Percentiles rank a stretch among this genome's conserved stretches.
Conservation (phyloP, 2,113 vertebrate genomes). For the Sorex araneus region DNA sequence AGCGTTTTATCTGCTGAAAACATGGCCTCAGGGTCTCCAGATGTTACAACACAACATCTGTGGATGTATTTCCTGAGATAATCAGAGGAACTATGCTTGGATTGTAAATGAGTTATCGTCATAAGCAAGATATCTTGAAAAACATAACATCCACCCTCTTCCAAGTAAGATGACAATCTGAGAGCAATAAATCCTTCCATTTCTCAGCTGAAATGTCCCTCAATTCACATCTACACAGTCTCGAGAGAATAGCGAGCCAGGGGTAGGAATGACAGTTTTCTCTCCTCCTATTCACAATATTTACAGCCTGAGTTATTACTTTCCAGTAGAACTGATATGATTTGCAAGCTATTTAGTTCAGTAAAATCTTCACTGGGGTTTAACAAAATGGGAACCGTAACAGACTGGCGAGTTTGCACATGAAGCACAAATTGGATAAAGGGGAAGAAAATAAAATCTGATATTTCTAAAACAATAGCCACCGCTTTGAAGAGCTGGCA, state of each 20-base stretch:
- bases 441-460: constrained; percentile 41
- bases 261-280: not conserved
- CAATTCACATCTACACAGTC: constrained; percentile 38
- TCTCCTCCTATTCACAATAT: not conserved
- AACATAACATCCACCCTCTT: constrained; percentile 66
- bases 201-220: constrained; percentile 48
- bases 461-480: not conserved
- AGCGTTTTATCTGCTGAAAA: constrained; percentile 44
- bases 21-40: not conserved
- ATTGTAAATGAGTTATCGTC: constrained; percentile 71
- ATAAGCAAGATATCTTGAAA: constrained; percentile 50
- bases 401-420: not conserved
- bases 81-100: constrained; percentile 31
- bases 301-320: constrained; percentile 51
- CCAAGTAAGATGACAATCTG: constrained; percentile 38
- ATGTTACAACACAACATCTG: constrained; percentile 63
- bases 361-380: constrained; percentile 45
- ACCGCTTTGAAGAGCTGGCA: not conserved
- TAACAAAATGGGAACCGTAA: not conserved
- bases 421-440: not conserved
- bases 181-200: constrained; percentile 54
- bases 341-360: constrained; percentile 48
- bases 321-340: not conserved
- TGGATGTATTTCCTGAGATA: constrained; percentile 61
- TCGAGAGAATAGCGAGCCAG: not conserved